phyloP scores from a whole-genome alignment of 2,888 invertebrate species.

The Melitaea athalia region DNA sequence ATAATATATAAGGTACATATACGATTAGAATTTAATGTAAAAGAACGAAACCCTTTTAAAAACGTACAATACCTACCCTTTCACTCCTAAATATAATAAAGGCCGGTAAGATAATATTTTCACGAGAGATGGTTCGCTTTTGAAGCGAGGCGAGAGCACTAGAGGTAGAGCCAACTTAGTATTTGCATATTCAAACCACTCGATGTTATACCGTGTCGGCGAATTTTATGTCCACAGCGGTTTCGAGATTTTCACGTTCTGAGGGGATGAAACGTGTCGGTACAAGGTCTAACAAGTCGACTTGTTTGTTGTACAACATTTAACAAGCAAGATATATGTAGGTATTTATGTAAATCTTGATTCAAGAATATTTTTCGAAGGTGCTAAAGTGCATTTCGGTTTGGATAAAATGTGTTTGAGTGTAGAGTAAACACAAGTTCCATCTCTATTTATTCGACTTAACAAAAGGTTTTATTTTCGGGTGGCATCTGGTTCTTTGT shows the following conservation, averaged over 20 bases:
- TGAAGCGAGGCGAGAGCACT: slow-evolving; percentile 37
- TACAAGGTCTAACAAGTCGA: background rate
- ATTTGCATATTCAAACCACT: slow-evolving; percentile 43
- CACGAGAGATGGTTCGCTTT: slow-evolving; percentile 18
- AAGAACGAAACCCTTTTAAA: background rate
- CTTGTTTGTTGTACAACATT: background rate
- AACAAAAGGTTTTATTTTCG: too few relatives aligned
- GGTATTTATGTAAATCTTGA: too few relatives aligned
- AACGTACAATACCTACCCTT: background rate
- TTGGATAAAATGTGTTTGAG: too few relatives aligned
- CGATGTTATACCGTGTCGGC: slow-evolving; percentile 26
- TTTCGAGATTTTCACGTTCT: slow-evolving; percentile 21
- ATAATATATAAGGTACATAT: background rate
- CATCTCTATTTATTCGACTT: too few relatives aligned
- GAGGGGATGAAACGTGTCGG: slow-evolving; percentile 22
- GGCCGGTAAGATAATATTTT: slow-evolving; percentile 30
- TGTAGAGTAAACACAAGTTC: too few relatives aligned
- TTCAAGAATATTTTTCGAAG: too few relatives aligned
- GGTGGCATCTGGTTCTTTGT: too few relatives aligned
- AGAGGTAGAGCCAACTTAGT: slow-evolving; percentile 42
- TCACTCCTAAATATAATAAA: background rate
- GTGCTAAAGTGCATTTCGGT: too few relatives aligned
- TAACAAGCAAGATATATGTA: background rate
- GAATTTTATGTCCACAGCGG: slow-evolving; percentile 29
- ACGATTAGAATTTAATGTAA: background rate